Evolutionary conservation across 2,113 vertebrate genomes (phyloP).

Genomic region (Copsychus sechellarum): DNA sequence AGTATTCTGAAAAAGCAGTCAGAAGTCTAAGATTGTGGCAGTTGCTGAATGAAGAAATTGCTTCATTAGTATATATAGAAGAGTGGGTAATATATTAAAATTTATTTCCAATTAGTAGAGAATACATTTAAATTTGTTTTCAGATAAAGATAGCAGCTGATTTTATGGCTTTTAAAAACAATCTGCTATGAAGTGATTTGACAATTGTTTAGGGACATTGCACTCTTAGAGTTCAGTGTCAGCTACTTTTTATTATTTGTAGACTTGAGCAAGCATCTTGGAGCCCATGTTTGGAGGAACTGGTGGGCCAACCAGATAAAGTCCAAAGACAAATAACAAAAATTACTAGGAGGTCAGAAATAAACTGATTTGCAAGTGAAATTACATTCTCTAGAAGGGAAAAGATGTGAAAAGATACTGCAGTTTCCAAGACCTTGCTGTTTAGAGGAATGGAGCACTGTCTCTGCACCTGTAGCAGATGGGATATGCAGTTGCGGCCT

Average conservation of each 20-base stretch:
- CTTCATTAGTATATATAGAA: neutral
- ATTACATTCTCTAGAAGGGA: neutral
- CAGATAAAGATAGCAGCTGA: neutral
- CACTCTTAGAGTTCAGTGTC: neutral
- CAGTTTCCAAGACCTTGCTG: neutral
- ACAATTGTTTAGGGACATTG: neutral
- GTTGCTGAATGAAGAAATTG: neutral
- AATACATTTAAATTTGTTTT: neutral
- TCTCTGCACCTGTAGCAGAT: neutral
- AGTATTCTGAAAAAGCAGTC: neutral
- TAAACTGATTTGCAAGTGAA: neutral
- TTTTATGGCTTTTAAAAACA: neutral
- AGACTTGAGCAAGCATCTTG: neutral
- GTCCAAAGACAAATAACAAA: neutral
- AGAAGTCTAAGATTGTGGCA: neutral
- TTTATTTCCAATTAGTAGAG: neutral
- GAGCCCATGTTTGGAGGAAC: neutral
- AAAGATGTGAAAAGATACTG: neutral
- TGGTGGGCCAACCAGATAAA: neutral
- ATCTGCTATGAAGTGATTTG: neutral
- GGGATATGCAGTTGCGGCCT: rapidly evolving
- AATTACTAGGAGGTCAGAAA: neutral
- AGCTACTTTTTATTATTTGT: neutral
- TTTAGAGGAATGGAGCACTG: neutral
- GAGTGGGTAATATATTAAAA: neutral